A percentile compares a stretch with the other conserved stretches of the same genome.
Conservation (phyloP, 2,797 vertebrate genomes). For the Heliangelus exortis region DNA sequence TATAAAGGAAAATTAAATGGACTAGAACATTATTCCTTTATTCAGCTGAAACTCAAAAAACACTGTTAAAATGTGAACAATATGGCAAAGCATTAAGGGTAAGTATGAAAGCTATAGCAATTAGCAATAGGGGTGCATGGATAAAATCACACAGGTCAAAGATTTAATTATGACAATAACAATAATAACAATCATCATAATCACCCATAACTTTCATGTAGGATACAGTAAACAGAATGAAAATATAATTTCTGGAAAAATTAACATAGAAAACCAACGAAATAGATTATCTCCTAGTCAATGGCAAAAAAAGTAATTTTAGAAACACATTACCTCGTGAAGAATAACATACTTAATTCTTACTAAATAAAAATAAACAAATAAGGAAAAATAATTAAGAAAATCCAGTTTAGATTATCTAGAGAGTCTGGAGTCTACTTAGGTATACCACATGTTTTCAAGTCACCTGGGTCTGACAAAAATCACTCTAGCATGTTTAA, state of each 20-base stretch:
- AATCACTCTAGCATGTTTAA: background rate
- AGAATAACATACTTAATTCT: background rate
- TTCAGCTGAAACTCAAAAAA: background rate
- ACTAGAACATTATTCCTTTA: background rate
- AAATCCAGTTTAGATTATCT: background rate
- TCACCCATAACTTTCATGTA: background rate
- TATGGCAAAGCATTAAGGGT: background rate
- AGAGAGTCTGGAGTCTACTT: background rate
- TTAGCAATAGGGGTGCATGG: background rate
- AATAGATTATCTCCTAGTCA: background rate
- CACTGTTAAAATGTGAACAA: background rate
- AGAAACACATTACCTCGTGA: background rate
- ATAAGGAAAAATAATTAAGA: background rate
- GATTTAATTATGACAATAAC: background rate
- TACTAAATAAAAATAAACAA: background rate
- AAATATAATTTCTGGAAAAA: background rate
- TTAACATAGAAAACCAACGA: background rate
- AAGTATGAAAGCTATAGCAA: background rate
- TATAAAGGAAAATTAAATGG: background rate
- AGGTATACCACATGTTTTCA: background rate
- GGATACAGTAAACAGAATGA: background rate
- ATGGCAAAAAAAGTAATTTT: background rate
- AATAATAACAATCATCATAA: background rate
- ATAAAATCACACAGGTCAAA: background rate
- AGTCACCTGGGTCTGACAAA: background rate